Base-by-base conservation (phyloP, 2,888 invertebrate genomes). In the Hyposoter didymator region DNA sequence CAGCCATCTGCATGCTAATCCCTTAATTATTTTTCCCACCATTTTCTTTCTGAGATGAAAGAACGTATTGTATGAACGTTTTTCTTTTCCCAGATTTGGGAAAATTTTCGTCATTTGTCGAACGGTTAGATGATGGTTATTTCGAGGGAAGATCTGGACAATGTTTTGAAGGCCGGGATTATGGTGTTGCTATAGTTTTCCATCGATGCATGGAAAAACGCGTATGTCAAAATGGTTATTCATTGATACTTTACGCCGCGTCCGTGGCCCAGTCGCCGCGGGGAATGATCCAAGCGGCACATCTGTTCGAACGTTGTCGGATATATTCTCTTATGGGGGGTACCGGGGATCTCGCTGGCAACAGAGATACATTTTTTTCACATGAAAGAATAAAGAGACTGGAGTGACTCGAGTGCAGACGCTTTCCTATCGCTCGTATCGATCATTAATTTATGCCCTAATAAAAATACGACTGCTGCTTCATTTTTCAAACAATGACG, bases 401-500 rank as follows among this genome's bases (percentile, higher is more conserved):
- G 66, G 52, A 78, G 52, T 49, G 55, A 74, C 52, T 66, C 1
- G 66, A 35, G 74, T 74, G 67, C 66, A 59, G 49, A 76, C 45
- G 82, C 69, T 45, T 39, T 73, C 45, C 72, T 43, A 49, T 39
- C 59, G 52, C 78, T 62, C 79, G 62, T 79, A 86, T 82, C 69
- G 76, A 84, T 84, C 87, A 87, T 82, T 81, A 47, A 10, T 69
- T 74, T n/a, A 59, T 12, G 35, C 78, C 72, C 82, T 47, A 87
- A 87, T 86, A 84, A 88, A 84, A 86, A 39, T 39, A 10, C 39
- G 72, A 85, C 82, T 84, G 85, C 80, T 84, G 78, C 73, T 81
- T 87, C 85, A 86, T 88, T 87, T 86, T 86, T 88, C 87, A 88
- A 85, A 85, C 75, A 80, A 82, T 84, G 62, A 80, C 67, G 59